Evolutionary conservation across 1,140 invertebrate species (phyloP).

Genomic region (Drosophila repletoides): DNA sequence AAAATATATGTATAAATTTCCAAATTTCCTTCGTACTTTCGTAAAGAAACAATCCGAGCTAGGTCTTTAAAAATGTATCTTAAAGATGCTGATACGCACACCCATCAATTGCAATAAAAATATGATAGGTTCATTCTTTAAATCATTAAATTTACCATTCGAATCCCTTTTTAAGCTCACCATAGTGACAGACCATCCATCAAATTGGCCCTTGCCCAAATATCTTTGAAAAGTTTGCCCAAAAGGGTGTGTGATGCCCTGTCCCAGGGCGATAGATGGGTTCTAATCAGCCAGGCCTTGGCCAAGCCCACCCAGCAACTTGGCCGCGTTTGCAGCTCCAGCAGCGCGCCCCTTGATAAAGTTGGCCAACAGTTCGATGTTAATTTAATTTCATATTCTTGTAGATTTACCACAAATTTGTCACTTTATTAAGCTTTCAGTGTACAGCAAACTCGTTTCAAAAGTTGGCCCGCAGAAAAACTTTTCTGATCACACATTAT

Average conservation of each 20-base stretch:
- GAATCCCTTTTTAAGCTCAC: background rate
- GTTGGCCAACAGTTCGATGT: constrained; percentile 47
- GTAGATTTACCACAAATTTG: constrained; percentile 47
- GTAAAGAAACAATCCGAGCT: background rate
- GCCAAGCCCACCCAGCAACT: constrained; percentile 25
- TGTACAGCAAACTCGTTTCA: constrained; percentile 38
- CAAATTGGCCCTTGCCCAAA: constrained; percentile 50
- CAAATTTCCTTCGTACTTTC: no score
- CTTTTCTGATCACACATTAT: constrained; percentile 48
- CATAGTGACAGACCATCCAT: constrained; percentile 34
- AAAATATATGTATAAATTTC: no score
- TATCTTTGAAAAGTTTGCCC: constrained; percentile 39
- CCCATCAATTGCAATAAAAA: background rate
- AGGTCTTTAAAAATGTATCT: no score
- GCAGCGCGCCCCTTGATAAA: constrained; percentile 26
- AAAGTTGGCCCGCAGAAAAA: constrained; percentile 39
- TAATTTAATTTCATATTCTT: constrained; percentile 60
- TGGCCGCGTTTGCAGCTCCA: background rate
- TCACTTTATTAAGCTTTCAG: constrained; percentile 47
- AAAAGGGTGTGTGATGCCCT: background rate
- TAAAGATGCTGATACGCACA: no score
- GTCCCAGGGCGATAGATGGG: constrained; percentile 39
- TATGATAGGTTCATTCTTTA: background rate
- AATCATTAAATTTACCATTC: constrained; percentile 24
- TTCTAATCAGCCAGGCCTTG: constrained; percentile 32